These are phyloP conservation scores for Apocheima hispidaria DNA, from an alignment of 2,888 invertebrate genomes.

Conservation along the genomic window DNA sequence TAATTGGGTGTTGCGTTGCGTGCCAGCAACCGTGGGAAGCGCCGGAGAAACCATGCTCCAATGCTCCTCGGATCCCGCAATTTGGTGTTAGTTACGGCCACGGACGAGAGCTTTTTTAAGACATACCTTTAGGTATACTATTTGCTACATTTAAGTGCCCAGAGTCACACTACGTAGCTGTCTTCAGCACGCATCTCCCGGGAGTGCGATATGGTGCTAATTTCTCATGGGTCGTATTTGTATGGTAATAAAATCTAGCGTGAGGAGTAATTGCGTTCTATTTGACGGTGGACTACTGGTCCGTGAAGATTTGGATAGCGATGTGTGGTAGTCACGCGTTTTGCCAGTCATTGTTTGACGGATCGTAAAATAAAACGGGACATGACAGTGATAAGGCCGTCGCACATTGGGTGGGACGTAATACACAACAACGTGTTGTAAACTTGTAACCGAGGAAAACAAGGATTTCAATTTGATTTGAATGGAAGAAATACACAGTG, in stretches of 20 bases:
- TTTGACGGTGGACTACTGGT: constrained; percentile 33
- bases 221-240: constrained; percentile 22
- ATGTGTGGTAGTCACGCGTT: constrained; percentile 27
- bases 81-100: constrained; percentile 71
- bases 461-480: too few species aligned
- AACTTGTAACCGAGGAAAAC: too few species aligned
- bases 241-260: constrained; percentile 27
- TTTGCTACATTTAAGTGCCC: constrained; percentile 45
- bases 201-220: constrained; percentile 15
- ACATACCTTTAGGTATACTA: constrained; percentile 27
- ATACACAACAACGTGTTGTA: neutral
- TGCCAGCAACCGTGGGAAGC: constrained; percentile 78
- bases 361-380: constrained; percentile 20
- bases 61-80: constrained; percentile 50
- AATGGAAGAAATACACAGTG: neutral
- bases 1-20: constrained; percentile 72
- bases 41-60: constrained; percentile 67
- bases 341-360: constrained; percentile 22
- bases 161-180: constrained; percentile 41
- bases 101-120: constrained; percentile 47
- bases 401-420: constrained; percentile 5
- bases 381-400: constrained; percentile 13
- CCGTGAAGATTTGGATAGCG: constrained; percentile 27
- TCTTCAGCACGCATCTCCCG: constrained; percentile 34
- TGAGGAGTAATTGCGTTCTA: constrained; percentile 21